These are phyloP conservation scores for Selene dorsalis DNA, from an alignment of 2,797 vertebrate genomes.

Conservation along the genomic window DNA sequence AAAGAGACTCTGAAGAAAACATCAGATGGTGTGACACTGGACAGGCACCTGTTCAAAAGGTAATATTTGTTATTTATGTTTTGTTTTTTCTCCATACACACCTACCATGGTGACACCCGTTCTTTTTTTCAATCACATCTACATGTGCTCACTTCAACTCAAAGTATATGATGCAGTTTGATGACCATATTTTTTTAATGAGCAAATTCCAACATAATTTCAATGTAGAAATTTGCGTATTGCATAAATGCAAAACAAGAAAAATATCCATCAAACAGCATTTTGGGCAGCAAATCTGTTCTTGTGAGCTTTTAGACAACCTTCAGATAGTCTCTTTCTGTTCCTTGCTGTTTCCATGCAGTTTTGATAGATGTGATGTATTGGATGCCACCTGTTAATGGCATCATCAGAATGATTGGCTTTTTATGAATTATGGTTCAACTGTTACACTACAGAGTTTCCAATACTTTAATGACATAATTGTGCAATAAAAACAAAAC, in stretches of 20 bases:
- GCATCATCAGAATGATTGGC: no score
- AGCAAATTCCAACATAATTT: conserved; percentile 30
- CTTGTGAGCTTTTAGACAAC: neutral
- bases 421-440: neutral
- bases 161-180: conserved; percentile 9
- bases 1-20: conserved; percentile 93
- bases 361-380: no score
- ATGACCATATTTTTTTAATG: conserved; percentile 13
- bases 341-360: neutral
- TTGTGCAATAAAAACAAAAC: neutral
- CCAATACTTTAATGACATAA: neutral
- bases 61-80: conserved; percentile 70
- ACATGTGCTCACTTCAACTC: neutral
- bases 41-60: conserved; percentile 98
- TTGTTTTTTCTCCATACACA: conserved; percentile 2
- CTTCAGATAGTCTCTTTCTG: neutral
- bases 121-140: conserved; percentile 5
- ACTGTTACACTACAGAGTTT: neutral
- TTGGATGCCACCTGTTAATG: no score
- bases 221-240: conserved; percentile 17
- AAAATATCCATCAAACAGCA: conserved; percentile 18
- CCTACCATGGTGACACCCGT: neutral
- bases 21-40: conserved; percentile 94
- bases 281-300: neutral
- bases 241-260: conserved; percentile 7